Evolutionary conservation across 2,888 invertebrate species (phyloP).

Genomic region (Drosophila rubida): DNA sequence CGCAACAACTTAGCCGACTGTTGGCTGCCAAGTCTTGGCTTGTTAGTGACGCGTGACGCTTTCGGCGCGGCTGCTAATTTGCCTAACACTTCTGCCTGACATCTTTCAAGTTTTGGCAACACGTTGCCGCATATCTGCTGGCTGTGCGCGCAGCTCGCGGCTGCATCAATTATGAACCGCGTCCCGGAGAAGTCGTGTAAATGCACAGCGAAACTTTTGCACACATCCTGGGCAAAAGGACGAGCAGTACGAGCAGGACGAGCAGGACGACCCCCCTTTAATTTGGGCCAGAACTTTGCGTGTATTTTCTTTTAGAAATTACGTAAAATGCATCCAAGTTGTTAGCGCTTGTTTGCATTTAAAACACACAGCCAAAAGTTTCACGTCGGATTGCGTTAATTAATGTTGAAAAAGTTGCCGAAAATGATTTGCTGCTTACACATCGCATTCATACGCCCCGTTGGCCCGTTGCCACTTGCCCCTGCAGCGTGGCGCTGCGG

Average conservation of each 20-base stretch:
- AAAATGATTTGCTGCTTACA: constrained; percentile 43
- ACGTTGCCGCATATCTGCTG: constrained; percentile 47
- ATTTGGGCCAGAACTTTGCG: constrained; percentile 11
- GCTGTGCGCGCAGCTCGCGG: constrained; percentile 49
- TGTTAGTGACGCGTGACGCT: constrained; percentile 62
- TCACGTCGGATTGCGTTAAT: constrained; percentile 62
- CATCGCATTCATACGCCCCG: constrained; percentile 56
- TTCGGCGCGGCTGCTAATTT: constrained; percentile 69
- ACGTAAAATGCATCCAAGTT: constrained; percentile 67
- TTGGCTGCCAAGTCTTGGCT: constrained; percentile 21
- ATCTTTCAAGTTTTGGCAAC: constrained; percentile 62
- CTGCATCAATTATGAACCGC: constrained; percentile 75
- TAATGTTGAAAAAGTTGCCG: constrained; percentile 67
- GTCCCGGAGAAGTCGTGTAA: constrained; percentile 60
- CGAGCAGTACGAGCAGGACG: not conserved
- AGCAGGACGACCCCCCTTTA: too few species aligned
- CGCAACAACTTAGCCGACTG: constrained; percentile 21
- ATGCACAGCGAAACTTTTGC: constrained; percentile 68
- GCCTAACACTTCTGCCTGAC: constrained; percentile 72
- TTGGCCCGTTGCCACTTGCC: constrained; percentile 10
- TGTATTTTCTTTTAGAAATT: constrained; percentile 61
- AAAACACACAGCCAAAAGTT: constrained; percentile 57
- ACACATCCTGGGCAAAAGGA: too few species aligned
- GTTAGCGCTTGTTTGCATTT: constrained; percentile 57
- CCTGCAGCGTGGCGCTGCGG: too few species aligned